Evolutionary conservation across 1,140 invertebrate genomes (phyloP), one percentile per base, ranked within the genome.

Genomic region (silkworm (Bombyx mori)): DNA sequence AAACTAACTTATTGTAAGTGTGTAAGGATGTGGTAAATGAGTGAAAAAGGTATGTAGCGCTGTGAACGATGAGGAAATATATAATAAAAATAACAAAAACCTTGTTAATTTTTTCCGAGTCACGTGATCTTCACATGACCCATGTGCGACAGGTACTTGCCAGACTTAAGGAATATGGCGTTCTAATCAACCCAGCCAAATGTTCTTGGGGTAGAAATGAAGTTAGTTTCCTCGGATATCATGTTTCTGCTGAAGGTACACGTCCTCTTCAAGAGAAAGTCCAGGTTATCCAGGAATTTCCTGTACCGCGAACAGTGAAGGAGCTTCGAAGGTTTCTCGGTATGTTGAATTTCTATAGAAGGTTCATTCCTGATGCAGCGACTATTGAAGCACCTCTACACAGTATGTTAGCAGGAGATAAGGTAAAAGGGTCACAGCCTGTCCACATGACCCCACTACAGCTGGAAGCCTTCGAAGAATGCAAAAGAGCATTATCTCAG

Each of bases 351-450:
- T n/a, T n/a, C n/a, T n/a, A n/a, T n/a, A n/a, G n/a, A n/a, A n/a
- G n/a, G 10, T 35, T 22, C 51, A 35, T 10, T 6, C 51, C 51
- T 10, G 6, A 22, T 10, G 35, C 18, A 10, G n/a, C n/a, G n/a
- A n/a, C n/a, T n/a, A n/a, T 52, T 10, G 35, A 52, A 42, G 35
- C 2, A 3, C 35, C 35, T n/a, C 43, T 52, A 10, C n/a, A 52
- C 12, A 8, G 5, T 7, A 26, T 52, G 8, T n/a, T 52, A 8
- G n/a, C 51, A 10, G n/a, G n/a, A n/a, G n/a, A n/a, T n/a, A n/a
- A n/a, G n/a, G 43, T 42, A 35, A 52, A 52, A 52, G 51, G 6
- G 10, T 52, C 51, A 42, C 22, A 52, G 35, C 50, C 50, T 9
- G 18, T 51, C 18, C 12, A 51, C 7, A 35, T 51, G 26, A 22